A percentile compares a stretch with the other conserved stretches of the same genome.
Evolutionary conservation across 2,888 invertebrate species (phyloP).

Genomic region (Acronicta psi): DNA sequence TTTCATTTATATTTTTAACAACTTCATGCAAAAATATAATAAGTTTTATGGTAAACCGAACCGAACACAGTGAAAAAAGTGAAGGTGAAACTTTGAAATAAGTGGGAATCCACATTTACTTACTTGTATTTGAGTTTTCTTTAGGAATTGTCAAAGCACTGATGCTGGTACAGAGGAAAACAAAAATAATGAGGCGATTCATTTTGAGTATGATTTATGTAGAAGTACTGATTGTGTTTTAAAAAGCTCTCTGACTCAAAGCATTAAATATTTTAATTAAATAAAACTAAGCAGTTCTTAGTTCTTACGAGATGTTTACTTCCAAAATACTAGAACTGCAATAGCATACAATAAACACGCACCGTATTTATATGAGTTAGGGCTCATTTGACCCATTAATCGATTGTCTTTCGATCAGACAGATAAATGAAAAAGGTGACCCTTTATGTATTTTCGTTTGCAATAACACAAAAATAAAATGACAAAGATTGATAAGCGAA

Average conservation of each 20-base stretch:
- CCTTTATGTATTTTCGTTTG: conserved; percentile 3
- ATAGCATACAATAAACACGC: not conserved
- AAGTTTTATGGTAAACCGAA: no score
- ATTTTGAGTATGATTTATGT: conserved; percentile 1
- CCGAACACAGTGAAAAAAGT: no score
- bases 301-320: not conserved
- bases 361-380: conserved; percentile 1
- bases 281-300: not conserved
- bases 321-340: not conserved
- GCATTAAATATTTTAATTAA: no score
- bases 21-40: no score
- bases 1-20: no score
- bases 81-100: no score
- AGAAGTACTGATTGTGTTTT: not conserved
- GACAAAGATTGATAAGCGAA: not conserved
- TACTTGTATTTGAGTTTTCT: not conserved
- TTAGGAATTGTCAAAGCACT: not conserved
- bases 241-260: no score
- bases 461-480: no score
- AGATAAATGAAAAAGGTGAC: not conserved
- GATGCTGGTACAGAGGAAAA: conserved; percentile 9
- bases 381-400: conserved; percentile 1
- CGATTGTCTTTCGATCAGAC: not conserved
- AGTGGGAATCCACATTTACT: not conserved
- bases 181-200: conserved; percentile 1